These are phyloP conservation scores for Spheniscus humboldti DNA, from an alignment of 2,797 vertebrate genomes.

Conservation along the genomic window DNA sequence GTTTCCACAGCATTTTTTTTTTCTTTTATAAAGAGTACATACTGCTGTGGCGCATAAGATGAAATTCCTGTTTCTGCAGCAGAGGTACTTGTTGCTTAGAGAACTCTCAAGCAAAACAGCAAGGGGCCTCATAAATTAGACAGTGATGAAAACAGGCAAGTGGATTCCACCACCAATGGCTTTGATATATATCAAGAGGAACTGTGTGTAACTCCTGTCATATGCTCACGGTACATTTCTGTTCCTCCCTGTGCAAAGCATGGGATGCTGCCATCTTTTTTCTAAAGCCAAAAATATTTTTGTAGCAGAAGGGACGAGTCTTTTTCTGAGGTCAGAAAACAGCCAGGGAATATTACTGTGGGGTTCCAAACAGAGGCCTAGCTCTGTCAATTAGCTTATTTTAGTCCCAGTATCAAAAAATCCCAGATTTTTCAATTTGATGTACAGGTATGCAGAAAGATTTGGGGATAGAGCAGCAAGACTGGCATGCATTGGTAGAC, in stretches of 20 bases:
- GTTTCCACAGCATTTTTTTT: background rate
- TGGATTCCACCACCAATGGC: background rate
- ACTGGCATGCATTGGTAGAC: background rate
- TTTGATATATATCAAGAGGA: background rate
- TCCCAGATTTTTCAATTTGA: background rate
- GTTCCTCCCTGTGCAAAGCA: background rate
- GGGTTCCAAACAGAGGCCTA: background rate
- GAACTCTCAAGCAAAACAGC: background rate
- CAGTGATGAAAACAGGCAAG: background rate
- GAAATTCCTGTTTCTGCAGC: background rate
- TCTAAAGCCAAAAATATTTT: background rate
- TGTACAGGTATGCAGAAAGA: background rate
- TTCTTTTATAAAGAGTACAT: background rate
- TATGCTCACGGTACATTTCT: background rate
- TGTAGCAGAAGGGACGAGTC: background rate
- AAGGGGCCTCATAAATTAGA: background rate
- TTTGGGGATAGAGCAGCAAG: background rate
- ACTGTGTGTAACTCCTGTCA: background rate
- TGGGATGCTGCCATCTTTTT: background rate
- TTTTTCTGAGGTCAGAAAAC: background rate
- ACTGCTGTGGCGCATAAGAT: background rate
- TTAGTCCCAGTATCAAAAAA: background rate
- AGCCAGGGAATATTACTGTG: background rate
- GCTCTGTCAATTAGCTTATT: background rate
- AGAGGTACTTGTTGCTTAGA: background rate